Conservation (phyloP, 2,888 invertebrate species). For the Hesperia comma region DNA sequence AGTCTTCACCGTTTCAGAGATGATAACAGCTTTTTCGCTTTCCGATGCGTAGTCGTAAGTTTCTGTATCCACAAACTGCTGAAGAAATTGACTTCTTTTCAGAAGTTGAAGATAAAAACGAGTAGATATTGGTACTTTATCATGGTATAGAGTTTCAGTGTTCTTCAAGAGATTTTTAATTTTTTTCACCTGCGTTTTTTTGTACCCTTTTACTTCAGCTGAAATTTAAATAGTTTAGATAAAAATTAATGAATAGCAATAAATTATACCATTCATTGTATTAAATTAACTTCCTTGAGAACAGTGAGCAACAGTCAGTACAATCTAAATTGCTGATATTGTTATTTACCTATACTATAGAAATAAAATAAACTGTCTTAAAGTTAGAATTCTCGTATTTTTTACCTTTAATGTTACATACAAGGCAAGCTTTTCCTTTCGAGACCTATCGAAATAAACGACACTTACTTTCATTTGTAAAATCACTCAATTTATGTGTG, state of each 20-base stretch:
- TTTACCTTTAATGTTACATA: no score
- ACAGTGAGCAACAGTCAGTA: neutral
- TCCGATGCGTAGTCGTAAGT: slow-evolving; percentile 75
- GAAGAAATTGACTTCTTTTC: slow-evolving; percentile 71
- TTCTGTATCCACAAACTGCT: slow-evolving; percentile 64
- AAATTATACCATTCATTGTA: neutral
- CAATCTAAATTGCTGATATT: no score
- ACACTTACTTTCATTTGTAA: slow-evolving; percentile 61
- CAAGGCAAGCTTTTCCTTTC: neutral
- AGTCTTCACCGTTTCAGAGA: slow-evolving; percentile 50
- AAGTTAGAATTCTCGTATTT: no score
- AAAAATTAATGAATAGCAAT: neutral
- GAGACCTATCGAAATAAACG: neutral
- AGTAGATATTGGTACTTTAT: slow-evolving; percentile 75
- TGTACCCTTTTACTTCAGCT: slow-evolving; percentile 59
- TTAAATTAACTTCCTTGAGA: neutral
- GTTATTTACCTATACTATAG: no score
- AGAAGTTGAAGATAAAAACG: slow-evolving; percentile 74
- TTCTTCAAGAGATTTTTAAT: slow-evolving; percentile 65
- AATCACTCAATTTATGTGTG: slow-evolving; percentile 51
- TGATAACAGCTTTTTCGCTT: slow-evolving; percentile 60
- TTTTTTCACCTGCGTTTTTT: slow-evolving; percentile 58
- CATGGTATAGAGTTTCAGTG: slow-evolving; percentile 72
- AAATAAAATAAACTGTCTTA: no score
- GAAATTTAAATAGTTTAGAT: slow-evolving; percentile 29